Evolutionary conservation across 2,797 vertebrate species (phyloP).

Genomic region (Cossypha caffra): DNA sequence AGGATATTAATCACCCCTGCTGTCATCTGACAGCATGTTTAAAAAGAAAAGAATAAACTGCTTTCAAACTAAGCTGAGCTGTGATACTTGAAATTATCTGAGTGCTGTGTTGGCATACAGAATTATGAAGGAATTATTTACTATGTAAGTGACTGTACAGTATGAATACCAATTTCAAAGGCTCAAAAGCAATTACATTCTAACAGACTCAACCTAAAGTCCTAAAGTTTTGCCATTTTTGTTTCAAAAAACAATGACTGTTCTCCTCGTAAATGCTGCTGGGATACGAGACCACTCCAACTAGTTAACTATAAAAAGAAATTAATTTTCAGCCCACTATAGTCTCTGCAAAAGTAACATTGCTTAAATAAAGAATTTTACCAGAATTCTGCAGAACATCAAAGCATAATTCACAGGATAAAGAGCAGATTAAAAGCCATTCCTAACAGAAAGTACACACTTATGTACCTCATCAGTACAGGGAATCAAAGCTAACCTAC

Average conservation of each 20-base stretch:
- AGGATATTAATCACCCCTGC: not conserved
- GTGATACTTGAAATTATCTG: not conserved
- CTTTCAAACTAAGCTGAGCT: slow-evolving; percentile 17
- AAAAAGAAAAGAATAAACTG: not conserved
- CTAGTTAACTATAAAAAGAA: not conserved
- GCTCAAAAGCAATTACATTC: not conserved
- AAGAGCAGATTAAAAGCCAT: not conserved
- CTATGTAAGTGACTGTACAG: not conserved
- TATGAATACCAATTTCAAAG: not conserved
- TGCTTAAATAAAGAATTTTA: not conserved
- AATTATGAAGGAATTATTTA: slow-evolving; percentile 1
- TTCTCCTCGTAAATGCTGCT: not conserved
- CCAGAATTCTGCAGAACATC: not conserved
- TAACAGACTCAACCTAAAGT: not conserved
- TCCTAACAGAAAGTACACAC: not conserved
- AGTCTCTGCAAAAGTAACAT: not conserved
- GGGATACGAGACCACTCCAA: not conserved
- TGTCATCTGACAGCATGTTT: not conserved
- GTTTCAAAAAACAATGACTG: not conserved
- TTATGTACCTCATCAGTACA: not conserved
- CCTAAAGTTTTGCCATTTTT: not conserved
- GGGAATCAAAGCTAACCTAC: not conserved
- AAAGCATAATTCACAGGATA: not conserved
- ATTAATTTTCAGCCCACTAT: not conserved
- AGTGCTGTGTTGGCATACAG: not conserved